Percentiles rank a stretch among this genome's conserved stretches.
Evolutionary conservation across 2,888 invertebrate species (phyloP).

Genomic region (Zhuqinia jingwanae): DNA sequence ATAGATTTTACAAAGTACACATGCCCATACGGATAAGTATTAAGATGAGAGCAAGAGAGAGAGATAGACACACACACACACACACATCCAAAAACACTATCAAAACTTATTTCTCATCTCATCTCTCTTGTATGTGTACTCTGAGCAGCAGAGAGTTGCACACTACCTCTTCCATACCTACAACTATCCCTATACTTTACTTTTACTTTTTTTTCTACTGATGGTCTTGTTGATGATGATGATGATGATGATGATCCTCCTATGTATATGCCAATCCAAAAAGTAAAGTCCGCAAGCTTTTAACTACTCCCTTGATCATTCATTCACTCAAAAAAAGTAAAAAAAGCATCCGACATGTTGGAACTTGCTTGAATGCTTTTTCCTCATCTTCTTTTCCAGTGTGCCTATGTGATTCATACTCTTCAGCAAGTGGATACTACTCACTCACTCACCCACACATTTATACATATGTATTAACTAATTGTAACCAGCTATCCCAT

Average conservation of each 20-base stretch:
- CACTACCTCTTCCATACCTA: background rate
- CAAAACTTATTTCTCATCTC: slow-evolving; percentile 50
- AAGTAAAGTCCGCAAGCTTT: slow-evolving; percentile 70
- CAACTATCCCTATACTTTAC: slow-evolving; percentile 5
- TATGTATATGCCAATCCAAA: slow-evolving; percentile 60
- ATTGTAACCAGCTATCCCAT: background rate
- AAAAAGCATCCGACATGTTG: slow-evolving; percentile 54
- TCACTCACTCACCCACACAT: background rate
- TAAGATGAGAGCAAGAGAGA: slow-evolving; percentile 24
- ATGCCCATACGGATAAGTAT: slow-evolving; percentile 35
- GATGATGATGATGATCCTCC: slow-evolving; percentile 39
- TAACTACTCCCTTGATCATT: slow-evolving; percentile 70
- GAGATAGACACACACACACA: background rate
- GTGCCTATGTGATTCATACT: background rate
- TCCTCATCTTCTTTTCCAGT: background rate
- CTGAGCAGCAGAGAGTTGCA: too few species aligned
- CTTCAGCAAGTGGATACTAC: background rate
- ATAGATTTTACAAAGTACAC: slow-evolving; percentile 51
- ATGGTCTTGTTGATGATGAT: too few species aligned
- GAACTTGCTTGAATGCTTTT: slow-evolving; percentile 29
- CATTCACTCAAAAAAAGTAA: slow-evolving; percentile 53
- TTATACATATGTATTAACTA: slow-evolving; percentile 33
- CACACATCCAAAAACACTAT: slow-evolving; percentile 46
- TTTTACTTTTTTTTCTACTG: slow-evolving; percentile 46
- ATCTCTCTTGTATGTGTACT: background rate